Evolutionary conservation across 2,888 invertebrate species (phyloP).

Genomic region (Drosophila glabriapex): DNA sequence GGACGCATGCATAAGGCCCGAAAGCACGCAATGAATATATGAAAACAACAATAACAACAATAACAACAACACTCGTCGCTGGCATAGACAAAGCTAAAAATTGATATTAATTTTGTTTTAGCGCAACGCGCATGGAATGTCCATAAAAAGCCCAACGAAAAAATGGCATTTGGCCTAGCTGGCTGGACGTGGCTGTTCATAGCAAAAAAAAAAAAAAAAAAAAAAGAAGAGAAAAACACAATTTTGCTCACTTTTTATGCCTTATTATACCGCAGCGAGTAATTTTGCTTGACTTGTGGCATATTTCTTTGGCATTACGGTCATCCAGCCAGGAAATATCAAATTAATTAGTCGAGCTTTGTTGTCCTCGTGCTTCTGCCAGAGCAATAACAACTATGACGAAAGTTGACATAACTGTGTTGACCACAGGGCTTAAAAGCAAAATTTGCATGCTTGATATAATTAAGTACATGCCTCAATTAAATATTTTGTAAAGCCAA

Average conservation of each 20-base stretch:
- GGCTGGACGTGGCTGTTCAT: constrained; percentile 11
- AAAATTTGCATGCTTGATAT: constrained; percentile 1
- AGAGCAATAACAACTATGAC: constrained; percentile 21
- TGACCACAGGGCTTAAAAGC: not conserved
- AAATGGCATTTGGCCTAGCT: constrained; percentile 31
- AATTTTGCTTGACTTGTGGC: constrained; percentile 35
- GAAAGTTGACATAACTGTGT: constrained; percentile 39
- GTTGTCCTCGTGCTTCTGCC: constrained; percentile 44
- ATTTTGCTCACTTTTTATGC: constrained; percentile 52
- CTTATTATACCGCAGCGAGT: constrained; percentile 52
- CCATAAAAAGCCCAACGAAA: constrained; percentile 59
- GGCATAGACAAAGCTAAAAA: constrained; percentile 75
- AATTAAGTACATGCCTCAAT: not conserved
- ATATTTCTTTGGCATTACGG: constrained; percentile 44
- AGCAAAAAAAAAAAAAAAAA: constrained; percentile 19
- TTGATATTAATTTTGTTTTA: constrained; percentile 76
- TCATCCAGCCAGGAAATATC: constrained; percentile 56
- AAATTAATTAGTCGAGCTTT: constrained; percentile 74
- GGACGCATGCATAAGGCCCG: constrained; percentile 64
- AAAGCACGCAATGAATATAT: constrained; percentile 73
- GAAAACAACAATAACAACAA: constrained; percentile 36
- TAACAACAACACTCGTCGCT: constrained; percentile 31
- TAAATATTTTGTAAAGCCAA: not conserved
- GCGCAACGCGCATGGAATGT: constrained; percentile 59
- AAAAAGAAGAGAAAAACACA: constrained; percentile 5